A percentile compares a stretch with the other conserved stretches of the same genome.
phyloP scores from a whole-genome alignment of 1,140 invertebrate species.

The Parapsyche elsis region DNA sequence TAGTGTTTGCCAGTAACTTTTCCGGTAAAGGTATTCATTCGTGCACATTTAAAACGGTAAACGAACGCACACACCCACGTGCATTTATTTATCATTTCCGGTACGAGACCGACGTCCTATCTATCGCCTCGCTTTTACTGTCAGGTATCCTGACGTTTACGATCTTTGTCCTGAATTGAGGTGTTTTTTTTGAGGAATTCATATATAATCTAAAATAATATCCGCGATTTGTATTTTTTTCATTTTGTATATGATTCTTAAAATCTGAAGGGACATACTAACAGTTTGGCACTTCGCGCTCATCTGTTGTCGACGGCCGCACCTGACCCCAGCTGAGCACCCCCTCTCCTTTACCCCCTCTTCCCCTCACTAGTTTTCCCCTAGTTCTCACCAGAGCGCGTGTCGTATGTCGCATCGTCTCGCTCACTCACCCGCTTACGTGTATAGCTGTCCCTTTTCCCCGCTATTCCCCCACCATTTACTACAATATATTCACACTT shows the following conservation, averaged over 20 bases:
- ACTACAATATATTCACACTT: not conserved
- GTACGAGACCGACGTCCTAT: not conserved
- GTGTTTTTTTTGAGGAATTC: too few species aligned
- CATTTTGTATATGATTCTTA: too few species aligned
- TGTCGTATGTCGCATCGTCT: not conserved
- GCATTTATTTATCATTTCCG: conserved; percentile 13
- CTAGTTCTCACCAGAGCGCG: not conserved
- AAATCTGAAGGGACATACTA: too few species aligned
- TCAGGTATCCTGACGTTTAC: too few species aligned
- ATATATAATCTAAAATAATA: too few species aligned
- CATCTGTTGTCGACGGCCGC: conserved; percentile 14
- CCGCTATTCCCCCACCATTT: too few species aligned
- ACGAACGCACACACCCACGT: too few species aligned
- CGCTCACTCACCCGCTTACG: not conserved
- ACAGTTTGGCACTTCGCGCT: not conserved
- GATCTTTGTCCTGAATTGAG: too few species aligned
- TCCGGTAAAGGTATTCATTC: too few species aligned
- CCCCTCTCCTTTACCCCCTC: not conserved
- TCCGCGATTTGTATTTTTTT: too few species aligned
- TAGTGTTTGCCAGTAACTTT: too few species aligned
- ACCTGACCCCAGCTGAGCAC: conserved; percentile 26
- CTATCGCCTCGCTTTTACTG: not conserved
- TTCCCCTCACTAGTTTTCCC: not conserved
- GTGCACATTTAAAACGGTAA: too few species aligned
- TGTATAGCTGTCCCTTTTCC: not conserved